Conservation (phyloP, 2,113 vertebrate species). For the Machaerirhynchus nigripectus region DNA sequence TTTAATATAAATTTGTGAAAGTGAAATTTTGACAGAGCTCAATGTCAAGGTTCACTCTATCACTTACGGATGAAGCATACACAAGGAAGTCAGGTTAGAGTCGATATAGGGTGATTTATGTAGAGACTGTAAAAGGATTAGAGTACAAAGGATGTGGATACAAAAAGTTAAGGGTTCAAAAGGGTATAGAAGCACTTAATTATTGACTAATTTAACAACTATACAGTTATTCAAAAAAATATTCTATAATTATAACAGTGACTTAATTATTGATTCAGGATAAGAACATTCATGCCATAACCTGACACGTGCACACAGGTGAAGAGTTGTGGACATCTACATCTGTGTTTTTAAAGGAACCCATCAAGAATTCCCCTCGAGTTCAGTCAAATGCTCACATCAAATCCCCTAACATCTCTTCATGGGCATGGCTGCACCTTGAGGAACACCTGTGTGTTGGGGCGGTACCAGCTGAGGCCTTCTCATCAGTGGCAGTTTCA, state of each 20-base stretch:
- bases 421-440: not conserved
- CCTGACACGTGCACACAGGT: accelerated
- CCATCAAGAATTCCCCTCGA: not conserved
- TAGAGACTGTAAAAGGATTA: not conserved
- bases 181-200: not conserved
- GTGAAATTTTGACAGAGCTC: not conserved
- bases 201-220: not conserved
- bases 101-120: not conserved
- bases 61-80: not conserved
- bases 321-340: not conserved
- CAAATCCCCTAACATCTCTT: not conserved
- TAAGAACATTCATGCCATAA: not conserved
- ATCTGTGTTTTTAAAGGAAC: not conserved
- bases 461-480: not conserved
- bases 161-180: not conserved
- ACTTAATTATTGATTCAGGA: not conserved
- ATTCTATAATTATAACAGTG: not conserved
- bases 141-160: not conserved
- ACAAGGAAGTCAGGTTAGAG: not conserved
- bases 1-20: not conserved
- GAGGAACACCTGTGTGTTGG: accelerated
- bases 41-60: not conserved
- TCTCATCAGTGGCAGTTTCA: too few relatives aligned
- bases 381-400: not conserved
- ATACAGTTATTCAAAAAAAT: not conserved